These are phyloP conservation scores for Laterallus jamaicensis DNA, from an alignment of 2,113 vertebrate species.

Conservation along the genomic window DNA sequence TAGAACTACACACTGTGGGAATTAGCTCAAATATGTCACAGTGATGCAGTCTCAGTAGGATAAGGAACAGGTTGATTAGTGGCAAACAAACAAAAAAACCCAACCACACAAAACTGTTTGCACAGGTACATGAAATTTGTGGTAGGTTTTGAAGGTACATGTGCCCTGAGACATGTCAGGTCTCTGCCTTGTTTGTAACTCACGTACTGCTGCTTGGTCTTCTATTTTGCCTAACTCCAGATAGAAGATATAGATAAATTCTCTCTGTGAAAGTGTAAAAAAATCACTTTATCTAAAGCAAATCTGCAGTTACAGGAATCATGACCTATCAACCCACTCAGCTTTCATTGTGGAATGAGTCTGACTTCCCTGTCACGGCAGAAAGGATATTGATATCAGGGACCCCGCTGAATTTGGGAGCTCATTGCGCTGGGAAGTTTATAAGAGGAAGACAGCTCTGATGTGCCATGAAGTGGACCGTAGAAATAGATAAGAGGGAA, in stretches of 20 bases:
- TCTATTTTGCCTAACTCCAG: background rate
- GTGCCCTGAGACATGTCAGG: background rate
- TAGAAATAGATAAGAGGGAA: background rate
- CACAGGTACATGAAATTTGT: background rate
- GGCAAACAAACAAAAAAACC: background rate
- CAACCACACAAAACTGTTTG: background rate
- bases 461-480: background rate
- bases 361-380: fast-evolving
- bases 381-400: background rate
- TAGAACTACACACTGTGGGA: background rate
- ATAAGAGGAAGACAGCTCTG: background rate
- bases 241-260: background rate
- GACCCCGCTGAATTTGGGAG: background rate
- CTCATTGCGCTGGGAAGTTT: background rate
- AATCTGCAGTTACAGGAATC: background rate
- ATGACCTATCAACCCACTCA: background rate
- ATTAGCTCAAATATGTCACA: background rate
- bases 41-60: background rate
- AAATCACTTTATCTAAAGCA: fast-evolving
- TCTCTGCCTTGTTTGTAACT: background rate
- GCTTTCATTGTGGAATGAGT: background rate
- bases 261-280: background rate
- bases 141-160: background rate
- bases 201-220: background rate
- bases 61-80: background rate